Base-by-base conservation (phyloP, 1,140 invertebrate species). In the Cotesia chilonis region DNA sequence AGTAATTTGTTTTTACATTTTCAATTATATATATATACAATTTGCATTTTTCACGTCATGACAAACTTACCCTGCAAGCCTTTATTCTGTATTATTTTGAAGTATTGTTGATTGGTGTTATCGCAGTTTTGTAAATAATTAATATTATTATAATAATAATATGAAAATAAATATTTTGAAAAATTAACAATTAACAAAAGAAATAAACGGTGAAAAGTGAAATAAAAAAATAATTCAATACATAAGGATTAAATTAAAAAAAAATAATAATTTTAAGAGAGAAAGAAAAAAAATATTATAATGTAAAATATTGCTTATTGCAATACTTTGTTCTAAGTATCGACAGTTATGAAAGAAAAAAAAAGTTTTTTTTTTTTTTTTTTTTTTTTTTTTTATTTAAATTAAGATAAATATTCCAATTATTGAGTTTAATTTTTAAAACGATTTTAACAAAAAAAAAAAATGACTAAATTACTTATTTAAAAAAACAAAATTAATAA, bases 1-100 rank as follows among this genome's bases (percentile, higher is more conserved):
- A 57, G 54, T 57, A 57, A 14, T 20, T 14, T 20, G 9, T 57
- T 20, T 20, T 57, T 57, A 57, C 54, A 60, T 7, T 37, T 35
- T 41, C 14, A 47, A 12, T 64, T 14, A 14, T 14, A 14, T 10
- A 55, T 51, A 9, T 7, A 51, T 55, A 55, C n/a, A 55, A 55
- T 55, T 55, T 55, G 12, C 52, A 17, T 55, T 14, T 17, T 4
- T 55, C 3, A 55, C 52, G 14, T 55, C 14, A 55, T 55, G 52
- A 17, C 41, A 55, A 65, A 65, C 63, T 65, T 65, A 65, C 63
- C 63, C 63, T 65, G 63, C 37, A 65, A 65, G 63, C 63, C 63
- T 35, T 3, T 65, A 65, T 41, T 41, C 41, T 41, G 63, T 9
- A 38, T 65, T 65, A 65, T 65, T 65, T 14, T 36, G n/a, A 47